Conservation (phyloP, 2,113 vertebrate genomes). For the Mixornis gularis region DNA sequence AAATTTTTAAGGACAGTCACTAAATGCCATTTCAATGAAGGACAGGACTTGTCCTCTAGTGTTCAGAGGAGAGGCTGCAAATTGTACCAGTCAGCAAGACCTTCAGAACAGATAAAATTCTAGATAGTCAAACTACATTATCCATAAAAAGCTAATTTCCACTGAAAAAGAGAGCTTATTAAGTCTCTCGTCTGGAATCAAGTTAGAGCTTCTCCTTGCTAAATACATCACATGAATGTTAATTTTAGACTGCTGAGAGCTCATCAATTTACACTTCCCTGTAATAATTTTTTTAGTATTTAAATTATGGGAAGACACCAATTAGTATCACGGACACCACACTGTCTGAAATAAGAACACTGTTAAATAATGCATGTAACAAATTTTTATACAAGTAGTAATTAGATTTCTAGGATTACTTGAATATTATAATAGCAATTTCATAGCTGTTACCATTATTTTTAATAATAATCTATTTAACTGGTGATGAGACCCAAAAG, state of each 20-base stretch:
- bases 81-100: background rate
- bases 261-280: slow-evolving; percentile 16
- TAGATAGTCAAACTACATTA: background rate
- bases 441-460: slow-evolving; percentile 32
- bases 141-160: background rate
- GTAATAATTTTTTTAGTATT: slow-evolving; percentile 43
- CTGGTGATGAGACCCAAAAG: slow-evolving; percentile 1
- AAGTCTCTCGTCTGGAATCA: background rate
- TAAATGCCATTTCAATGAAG: background rate
- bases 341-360: slow-evolving; percentile 43
- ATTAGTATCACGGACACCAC: slow-evolving; percentile 34
- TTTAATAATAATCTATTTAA: slow-evolving; percentile 41
- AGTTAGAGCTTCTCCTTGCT: background rate
- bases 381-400: slow-evolving; percentile 57
- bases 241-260: slow-evolving; percentile 47
- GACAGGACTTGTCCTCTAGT: background rate
- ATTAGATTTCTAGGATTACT: slow-evolving; percentile 53
- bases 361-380: slow-evolving; percentile 64
- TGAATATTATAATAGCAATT: slow-evolving; percentile 37
- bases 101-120: background rate
- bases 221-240: slow-evolving; percentile 32
- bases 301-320: slow-evolving; percentile 27
- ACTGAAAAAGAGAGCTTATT: slow-evolving; percentile 2
- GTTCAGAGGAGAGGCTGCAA: background rate
- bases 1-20: background rate